A percentile compares a stretch with the other conserved stretches of the same genome.
These are phyloP conservation scores for Limnephilus rhombicus DNA, from an alignment of 2,888 invertebrate genomes.

Conservation along the genomic window DNA sequence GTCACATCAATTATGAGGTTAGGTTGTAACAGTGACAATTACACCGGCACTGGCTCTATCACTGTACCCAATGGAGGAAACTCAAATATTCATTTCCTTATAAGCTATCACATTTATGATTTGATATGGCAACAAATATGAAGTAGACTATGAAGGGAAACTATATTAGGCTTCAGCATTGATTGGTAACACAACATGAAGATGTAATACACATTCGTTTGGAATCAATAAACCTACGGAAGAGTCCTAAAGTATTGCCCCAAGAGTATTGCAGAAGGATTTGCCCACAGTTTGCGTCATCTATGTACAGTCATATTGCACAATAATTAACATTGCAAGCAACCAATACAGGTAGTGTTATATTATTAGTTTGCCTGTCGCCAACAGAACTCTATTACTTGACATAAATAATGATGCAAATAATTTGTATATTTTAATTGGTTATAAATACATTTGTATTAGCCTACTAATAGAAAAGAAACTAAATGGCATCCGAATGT, in stretches of 20 bases:
- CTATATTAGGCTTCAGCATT: conserved; percentile 63
- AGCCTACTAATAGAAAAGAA: conserved; percentile 31
- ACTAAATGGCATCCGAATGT: neutral
- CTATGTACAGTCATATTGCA: conserved; percentile 23
- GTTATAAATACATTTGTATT: conserved; percentile 15
- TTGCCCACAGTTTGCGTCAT: conserved; percentile 7
- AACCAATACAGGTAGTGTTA: neutral
- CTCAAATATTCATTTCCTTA: conserved; percentile 62
- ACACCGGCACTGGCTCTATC: conserved; percentile 36
- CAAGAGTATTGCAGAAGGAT: conserved; percentile 45
- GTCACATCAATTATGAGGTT: conserved; percentile 44
- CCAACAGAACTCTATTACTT: neutral
- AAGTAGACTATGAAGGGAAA: conserved; percentile 60
- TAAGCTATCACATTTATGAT: conserved; percentile 66
- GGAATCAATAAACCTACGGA: neutral
- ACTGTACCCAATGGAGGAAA: conserved; percentile 58
- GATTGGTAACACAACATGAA: conserved; percentile 65
- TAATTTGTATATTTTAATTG: conserved; percentile 11
- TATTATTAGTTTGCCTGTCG: neutral
- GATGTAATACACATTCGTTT: conserved; percentile 44
- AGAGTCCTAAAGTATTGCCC: conserved; percentile 51
- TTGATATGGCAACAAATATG: conserved; percentile 67
- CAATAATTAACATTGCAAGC: conserved; percentile 6
- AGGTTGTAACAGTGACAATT: neutral
- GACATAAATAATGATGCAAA: neutral